Evolutionary conservation across 2,888 invertebrate species (phyloP).

Genomic region (Andrena trimmerana): DNA sequence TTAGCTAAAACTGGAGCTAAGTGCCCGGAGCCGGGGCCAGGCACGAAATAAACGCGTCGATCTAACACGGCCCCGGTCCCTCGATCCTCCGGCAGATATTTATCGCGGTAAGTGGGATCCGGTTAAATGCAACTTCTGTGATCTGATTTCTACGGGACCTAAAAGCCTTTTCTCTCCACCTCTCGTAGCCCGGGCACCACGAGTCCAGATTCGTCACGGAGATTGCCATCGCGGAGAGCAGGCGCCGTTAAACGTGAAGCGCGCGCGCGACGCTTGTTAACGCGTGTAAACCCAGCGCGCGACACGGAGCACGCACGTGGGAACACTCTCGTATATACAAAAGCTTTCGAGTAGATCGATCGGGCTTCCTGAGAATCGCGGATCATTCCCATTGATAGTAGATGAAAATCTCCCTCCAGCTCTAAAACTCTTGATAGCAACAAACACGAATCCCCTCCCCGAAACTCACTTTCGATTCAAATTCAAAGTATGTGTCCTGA

Average conservation of each 20-base stretch:
- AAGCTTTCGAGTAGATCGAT: conserved; percentile 10
- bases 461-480: background rate
- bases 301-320: conserved; percentile 50
- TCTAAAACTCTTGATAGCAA: background rate
- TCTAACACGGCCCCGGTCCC: conserved; percentile 59
- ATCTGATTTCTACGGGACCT: conserved; percentile 78
- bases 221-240: conserved; percentile 64
- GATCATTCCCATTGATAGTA: background rate
- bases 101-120: conserved; percentile 81
- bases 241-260: conserved; percentile 40
- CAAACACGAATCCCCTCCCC: background rate
- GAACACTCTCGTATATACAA: conserved; percentile 40
- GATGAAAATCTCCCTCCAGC: background rate
- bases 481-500: background rate
- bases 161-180: conserved; percentile 69
- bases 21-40: conserved; percentile 54
- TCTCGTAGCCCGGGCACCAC: conserved; percentile 32
- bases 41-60: conserved; percentile 67
- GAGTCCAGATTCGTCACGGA: conserved; percentile 64
- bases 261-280: conserved; percentile 39
- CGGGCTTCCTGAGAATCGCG: background rate
- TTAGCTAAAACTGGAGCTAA: conserved; percentile 73
- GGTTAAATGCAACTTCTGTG: conserved; percentile 81
- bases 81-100: conserved; percentile 75
- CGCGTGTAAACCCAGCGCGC: conserved; percentile 51